Evolutionary conservation across 2,888 invertebrate species (phyloP), one percentile per base, ranked within the genome.

Genomic region (Sclerodermus sp.): DNA sequence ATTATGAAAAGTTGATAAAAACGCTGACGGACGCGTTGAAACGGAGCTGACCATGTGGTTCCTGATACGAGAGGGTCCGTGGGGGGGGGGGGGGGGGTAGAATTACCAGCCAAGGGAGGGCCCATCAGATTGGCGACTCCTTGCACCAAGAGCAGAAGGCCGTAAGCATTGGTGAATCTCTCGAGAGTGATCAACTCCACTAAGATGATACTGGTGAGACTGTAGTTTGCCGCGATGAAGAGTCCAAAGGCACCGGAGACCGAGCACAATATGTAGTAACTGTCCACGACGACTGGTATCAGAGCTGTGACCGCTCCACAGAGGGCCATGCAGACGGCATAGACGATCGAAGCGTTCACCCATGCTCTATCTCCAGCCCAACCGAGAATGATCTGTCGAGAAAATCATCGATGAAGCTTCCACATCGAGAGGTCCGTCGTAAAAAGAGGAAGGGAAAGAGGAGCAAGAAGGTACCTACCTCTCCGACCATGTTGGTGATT

Each of bases 141-240:
- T 78, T 96, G 94, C 16, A 93, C 90, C 43, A 96, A 81, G 71
- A 94, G 81, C 66, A 94, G 79, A 64, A 96, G 79, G 0, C 96
- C 96, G 72, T 95, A 96, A 3, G 94, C 94, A 73, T 90, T 92
- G 41, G 94, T 93, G 75, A 96, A 93, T 67, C 90, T 84, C 76
- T 93, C 93, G 61, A 96, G 78, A n/a, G 92, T 90, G 59, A 95
- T 90, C 60, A 93, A 84, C 73, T 95, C 89, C 50, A 95, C 93
- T 49, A 95, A 83, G 58, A 96, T 93, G 68, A 94, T 92, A 70
- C 91, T 91, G 16, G 94, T 93, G 36, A 96, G 83, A 1, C 93
- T 89, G 80, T 94, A 96, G 81, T 95, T 95, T 51, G 93, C 94
- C 18, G 93, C 92, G 66, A 95, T 92, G 78, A 90, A 89, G 58